These are phyloP conservation scores for Bufotes viridis DNA, from an alignment of 2,797 vertebrate genomes.

Conservation along the genomic window DNA sequence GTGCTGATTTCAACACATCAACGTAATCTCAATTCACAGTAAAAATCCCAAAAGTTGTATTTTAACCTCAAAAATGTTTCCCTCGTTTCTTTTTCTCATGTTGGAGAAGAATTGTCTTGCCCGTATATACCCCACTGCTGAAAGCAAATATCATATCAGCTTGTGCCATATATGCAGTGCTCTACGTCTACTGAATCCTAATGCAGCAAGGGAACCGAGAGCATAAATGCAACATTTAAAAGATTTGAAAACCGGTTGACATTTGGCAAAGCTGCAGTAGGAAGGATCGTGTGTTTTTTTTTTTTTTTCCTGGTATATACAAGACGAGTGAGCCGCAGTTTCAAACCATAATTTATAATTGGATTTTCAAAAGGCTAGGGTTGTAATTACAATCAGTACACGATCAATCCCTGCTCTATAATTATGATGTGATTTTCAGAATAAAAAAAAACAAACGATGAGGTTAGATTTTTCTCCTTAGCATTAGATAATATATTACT, in stretches of 20 bases:
- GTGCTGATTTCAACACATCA: background rate
- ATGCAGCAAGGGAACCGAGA: background rate
- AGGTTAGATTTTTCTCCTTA: constrained; percentile 43
- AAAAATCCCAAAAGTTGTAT: background rate
- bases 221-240: constrained; percentile 28
- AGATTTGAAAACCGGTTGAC: constrained; percentile 27
- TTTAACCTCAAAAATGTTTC: background rate
- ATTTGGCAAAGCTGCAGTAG: constrained; percentile 39
- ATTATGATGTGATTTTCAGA: constrained; percentile 44
- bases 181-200: background rate
- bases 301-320: constrained; percentile 26
- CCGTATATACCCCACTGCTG: background rate
- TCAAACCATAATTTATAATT: constrained; percentile 57
- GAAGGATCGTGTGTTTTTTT: background rate
- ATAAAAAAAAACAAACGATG: constrained; percentile 16
- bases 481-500: constrained; percentile 38
- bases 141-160: background rate
- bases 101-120: background rate
- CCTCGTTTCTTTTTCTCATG: background rate
- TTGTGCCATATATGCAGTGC: background rate
- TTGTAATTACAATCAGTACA: constrained; percentile 60
- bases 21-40: background rate
- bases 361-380: constrained; percentile 51
- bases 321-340: constrained; percentile 23
- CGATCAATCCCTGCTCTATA: constrained; percentile 51